Percentiles rank a stretch among this genome's conserved stretches.
Evolutionary conservation across 2,888 invertebrate genomes (phyloP).

Genomic region (Cremastinae sp.): DNA sequence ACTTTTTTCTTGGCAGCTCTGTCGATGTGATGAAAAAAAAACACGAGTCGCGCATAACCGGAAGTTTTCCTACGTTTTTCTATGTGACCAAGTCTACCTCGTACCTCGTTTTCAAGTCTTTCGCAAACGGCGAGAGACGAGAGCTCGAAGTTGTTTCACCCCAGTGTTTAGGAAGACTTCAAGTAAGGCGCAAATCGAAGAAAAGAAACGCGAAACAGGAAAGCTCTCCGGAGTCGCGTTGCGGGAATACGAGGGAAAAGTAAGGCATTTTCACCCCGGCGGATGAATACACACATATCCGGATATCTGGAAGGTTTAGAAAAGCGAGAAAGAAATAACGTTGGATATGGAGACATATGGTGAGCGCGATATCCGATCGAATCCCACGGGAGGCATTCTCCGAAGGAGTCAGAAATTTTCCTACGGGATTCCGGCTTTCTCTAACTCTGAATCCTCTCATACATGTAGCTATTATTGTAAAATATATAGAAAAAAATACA

Average conservation of each 20-base stretch:
- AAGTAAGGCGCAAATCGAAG: constrained; percentile 32
- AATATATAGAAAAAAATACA: neutral
- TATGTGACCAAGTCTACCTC: neutral
- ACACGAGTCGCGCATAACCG: neutral
- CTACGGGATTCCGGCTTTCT: constrained; percentile 26
- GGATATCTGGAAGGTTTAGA: constrained; percentile 43
- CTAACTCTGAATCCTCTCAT: constrained; percentile 14
- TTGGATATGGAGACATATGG: constrained; percentile 15
- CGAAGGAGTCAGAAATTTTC: constrained; percentile 41
- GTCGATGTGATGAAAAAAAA: neutral
- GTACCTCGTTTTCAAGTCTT: constrained; percentile 34
- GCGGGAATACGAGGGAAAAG: constrained; percentile 4
- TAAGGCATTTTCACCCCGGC: constrained; percentile 20
- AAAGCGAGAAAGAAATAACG: constrained; percentile 42
- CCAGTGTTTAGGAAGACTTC: neutral
- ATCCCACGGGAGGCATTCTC: constrained; percentile 48
- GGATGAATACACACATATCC: constrained; percentile 35
- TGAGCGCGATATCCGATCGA: constrained; percentile 32
- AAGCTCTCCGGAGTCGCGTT: constrained; percentile 28
- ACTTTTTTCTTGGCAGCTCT: neutral
- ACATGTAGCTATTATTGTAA: constrained; percentile 16
- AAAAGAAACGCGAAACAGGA: constrained; percentile 25
- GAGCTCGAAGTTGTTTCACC: constrained; percentile 15
- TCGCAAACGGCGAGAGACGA: constrained; percentile 45
- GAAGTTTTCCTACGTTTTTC: neutral